Conservation (phyloP, 2,888 invertebrate genomes). For the Clostera curtula region DNA sequence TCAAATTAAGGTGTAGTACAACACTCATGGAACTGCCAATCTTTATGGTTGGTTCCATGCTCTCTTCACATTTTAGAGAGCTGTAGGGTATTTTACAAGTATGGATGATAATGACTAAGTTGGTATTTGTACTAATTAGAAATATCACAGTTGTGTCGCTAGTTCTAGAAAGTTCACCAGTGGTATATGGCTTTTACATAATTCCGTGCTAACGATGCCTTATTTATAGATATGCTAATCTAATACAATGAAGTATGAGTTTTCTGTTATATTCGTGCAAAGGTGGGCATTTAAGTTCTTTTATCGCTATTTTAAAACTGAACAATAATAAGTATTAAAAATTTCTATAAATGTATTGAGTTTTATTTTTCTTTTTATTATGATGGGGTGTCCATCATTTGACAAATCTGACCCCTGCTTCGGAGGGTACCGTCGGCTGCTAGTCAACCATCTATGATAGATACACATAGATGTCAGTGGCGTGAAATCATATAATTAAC, state of each 20-base stretch:
- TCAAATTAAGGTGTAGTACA: too few species aligned
- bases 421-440: too few species aligned
- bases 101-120: too few species aligned
- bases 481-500: too few species aligned
- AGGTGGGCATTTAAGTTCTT: slow-evolving; percentile 42
- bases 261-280: slow-evolving; percentile 25
- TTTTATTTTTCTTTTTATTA: slow-evolving; percentile 26
- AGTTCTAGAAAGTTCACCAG: not conserved
- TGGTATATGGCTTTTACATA: slow-evolving; percentile 33
- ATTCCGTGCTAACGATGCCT: slow-evolving; percentile 43
- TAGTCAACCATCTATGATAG: too few species aligned
- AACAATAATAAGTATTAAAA: slow-evolving; percentile 66
- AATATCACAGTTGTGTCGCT: not conserved
- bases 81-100: too few species aligned
- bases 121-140: not conserved
- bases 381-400: not conserved
- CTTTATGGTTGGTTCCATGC: too few species aligned
- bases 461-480: too few species aligned
- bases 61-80: too few species aligned
- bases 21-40: too few species aligned
- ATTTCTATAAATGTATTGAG: slow-evolving; percentile 36
- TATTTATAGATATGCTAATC: slow-evolving; percentile 25
- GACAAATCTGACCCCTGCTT: too few species aligned
- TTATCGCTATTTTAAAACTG: slow-evolving; percentile 38
- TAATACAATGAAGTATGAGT: slow-evolving; percentile 16